Conservation (phyloP, 2,113 vertebrate genomes). For the Strigops habroptila region DNA sequence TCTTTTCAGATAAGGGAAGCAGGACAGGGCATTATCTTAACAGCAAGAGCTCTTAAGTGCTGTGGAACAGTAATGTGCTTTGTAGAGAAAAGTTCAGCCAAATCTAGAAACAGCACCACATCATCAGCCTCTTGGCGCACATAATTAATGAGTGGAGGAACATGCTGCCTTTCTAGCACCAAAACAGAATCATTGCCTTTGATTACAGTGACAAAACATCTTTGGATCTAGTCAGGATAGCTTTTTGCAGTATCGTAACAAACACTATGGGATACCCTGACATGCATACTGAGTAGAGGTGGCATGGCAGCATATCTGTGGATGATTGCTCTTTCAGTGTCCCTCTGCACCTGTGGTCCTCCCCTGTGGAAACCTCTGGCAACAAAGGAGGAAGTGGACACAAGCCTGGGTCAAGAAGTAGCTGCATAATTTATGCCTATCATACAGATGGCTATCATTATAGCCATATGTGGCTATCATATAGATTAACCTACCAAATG, state of each 20-base stretch:
- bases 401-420: not conserved
- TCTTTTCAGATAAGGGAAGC: not conserved
- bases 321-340: not conserved
- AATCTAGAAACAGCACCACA: not conserved
- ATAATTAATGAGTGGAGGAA: not conserved
- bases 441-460: no score
- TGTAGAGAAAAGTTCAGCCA: not conserved
- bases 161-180: not conserved
- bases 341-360: not conserved
- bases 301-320: not conserved
- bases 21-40: not conserved
- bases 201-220: not conserved
- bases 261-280: not conserved
- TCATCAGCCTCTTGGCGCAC: not conserved
- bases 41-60: not conserved
- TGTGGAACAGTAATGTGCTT: not conserved
- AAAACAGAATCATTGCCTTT: not conserved
- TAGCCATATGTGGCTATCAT: no score
- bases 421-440: not conserved
- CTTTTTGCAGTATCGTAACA: fast-evolving
- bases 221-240: not conserved
- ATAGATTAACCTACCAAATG: not conserved
- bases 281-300: fast-evolving
- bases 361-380: not conserved
- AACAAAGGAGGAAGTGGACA: not conserved